Evolutionary conservation across 2,113 vertebrate species (phyloP), one percentile per base, ranked within the genome.

Genomic region (Desmodus rotundus): DNA sequence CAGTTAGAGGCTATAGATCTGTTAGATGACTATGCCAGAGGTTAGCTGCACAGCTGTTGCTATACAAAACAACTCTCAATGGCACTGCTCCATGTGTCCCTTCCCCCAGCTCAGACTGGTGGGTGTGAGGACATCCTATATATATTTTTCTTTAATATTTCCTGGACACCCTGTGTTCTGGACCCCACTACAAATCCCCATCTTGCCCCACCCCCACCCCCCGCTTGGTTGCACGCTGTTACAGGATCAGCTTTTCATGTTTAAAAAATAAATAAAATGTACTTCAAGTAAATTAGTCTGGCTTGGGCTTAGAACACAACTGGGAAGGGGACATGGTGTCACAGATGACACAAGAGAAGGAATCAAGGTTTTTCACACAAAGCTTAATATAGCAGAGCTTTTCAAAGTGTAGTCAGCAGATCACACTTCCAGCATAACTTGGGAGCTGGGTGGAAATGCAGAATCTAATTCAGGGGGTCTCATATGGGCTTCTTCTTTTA

Each of bases 321-420:
- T 14, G 1, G 17, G 17, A 47, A 84, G 28, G 1, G 24, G 33
- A 0, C 17, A 2, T 2, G 33, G 38, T 45, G 41, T 8, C 63
- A 13, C 41, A 41, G 12, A 33, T 58, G 15, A 72, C 1, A 6
- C 4, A 11, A 38, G 31, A 63, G 31, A 72, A 63, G 26, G 24
- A 38, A 70, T 12, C 43, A 65, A 33, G 4, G 8, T 43, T 74
- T 54, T 15, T 61, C 63, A 15, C 19, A 56, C 8, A 61, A 15
- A 4, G 2, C 24, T 77, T 13, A 45, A 3, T 11, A 87, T 56
- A 47, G 4, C 43, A 52, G 14, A 89, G 14, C 61, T 65, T 52
- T 15, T 90, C n/a, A 33, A 72, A 67, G 4, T 45, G 28, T 26
- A 12, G 4, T 38, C 38, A 73, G 14, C 36, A 33, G 15, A 31